These are phyloP conservation scores for Polydrusus pterygomalis DNA, from an alignment of 2,888 invertebrate species.

Conservation along the genomic window DNA sequence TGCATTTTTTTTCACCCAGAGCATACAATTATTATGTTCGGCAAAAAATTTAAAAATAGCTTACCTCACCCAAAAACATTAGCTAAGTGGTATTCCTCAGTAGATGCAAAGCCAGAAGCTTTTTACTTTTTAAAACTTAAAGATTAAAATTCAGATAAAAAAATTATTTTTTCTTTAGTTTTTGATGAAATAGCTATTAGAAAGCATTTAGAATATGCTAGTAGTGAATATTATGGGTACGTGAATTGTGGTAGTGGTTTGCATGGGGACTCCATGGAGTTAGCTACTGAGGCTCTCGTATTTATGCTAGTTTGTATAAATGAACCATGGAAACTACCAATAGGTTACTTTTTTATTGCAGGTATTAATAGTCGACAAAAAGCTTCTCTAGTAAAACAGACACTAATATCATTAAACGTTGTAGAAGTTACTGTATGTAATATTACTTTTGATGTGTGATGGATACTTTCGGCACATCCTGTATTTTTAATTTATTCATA, in stretches of 20 bases:
- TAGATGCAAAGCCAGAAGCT: slow-evolving; percentile 51
- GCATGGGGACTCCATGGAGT: slow-evolving; percentile 47
- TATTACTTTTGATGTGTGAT: slow-evolving; percentile 53
- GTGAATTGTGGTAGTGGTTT: slow-evolving; percentile 53
- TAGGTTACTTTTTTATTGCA: slow-evolving; percentile 53
- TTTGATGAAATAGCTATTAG: slow-evolving; percentile 56
- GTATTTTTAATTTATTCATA: too few relatives aligned
- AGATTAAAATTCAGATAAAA: slow-evolving; percentile 33
- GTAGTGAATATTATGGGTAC: slow-evolving; percentile 56
- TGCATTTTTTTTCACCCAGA: slow-evolving; percentile 6
- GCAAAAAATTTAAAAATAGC: slow-evolving; percentile 45
- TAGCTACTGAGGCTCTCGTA: slow-evolving; percentile 53
- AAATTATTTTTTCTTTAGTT: slow-evolving; percentile 56
- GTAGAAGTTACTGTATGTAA: slow-evolving; percentile 36
- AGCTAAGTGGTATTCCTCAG: slow-evolving; percentile 49
- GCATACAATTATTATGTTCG: slow-evolving; percentile 46
- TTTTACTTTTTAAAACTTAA: slow-evolving; percentile 51
- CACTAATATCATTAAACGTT: slow-evolving; percentile 35
- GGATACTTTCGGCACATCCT: too few relatives aligned
- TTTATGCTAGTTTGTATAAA: slow-evolving; percentile 52
- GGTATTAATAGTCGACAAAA: slow-evolving; percentile 48
- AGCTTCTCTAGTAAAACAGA: slow-evolving; percentile 45
- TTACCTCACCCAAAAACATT: slow-evolving; percentile 52
- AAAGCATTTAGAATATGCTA: slow-evolving; percentile 53
- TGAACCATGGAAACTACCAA: slow-evolving; percentile 53